A percentile compares a stretch with the other conserved stretches of the same genome.
Evolutionary conservation across 2,888 invertebrate genomes (phyloP).

Genomic region (Drosophila flavopinicola): DNA sequence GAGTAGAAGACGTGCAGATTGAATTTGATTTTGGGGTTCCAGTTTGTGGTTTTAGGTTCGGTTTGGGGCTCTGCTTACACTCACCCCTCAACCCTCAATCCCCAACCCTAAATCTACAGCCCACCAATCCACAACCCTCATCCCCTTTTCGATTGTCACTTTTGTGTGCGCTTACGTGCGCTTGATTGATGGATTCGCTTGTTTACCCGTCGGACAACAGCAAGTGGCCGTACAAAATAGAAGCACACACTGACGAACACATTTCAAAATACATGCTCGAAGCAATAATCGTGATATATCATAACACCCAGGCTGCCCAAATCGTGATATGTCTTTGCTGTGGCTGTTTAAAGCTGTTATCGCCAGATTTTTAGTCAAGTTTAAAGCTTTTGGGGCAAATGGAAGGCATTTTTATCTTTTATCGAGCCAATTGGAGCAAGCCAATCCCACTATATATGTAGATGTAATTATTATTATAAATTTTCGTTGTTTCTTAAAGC

Average conservation of each 20-base stretch:
- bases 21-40: slow-evolving; percentile 22
- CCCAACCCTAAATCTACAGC: too few species aligned
- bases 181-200: slow-evolving; percentile 75
- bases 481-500: too few species aligned
- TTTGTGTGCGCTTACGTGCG: slow-evolving; percentile 67
- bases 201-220: slow-evolving; percentile 66
- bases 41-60: slow-evolving; percentile 11
- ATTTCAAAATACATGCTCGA: slow-evolving; percentile 32
- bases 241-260: slow-evolving; percentile 7
- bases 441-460: too few species aligned
- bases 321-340: background rate
- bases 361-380: background rate
- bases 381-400: background rate
- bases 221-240: slow-evolving; percentile 19
- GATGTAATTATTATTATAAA: too few species aligned
- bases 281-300: slow-evolving; percentile 56
- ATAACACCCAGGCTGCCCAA: slow-evolving; percentile 43
- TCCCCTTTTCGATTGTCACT: slow-evolving; percentile 63
- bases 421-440: too few species aligned
- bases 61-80: slow-evolving; percentile 4
- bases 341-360: slow-evolving; percentile 24
- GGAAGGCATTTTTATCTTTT: too few species aligned
- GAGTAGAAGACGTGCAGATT: slow-evolving; percentile 37
- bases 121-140: background rate
- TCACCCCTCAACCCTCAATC: background rate